phyloP scores from a whole-genome alignment of 64 coral and sea anemone genomes.

The Stichodactyla mertensii region DNA sequence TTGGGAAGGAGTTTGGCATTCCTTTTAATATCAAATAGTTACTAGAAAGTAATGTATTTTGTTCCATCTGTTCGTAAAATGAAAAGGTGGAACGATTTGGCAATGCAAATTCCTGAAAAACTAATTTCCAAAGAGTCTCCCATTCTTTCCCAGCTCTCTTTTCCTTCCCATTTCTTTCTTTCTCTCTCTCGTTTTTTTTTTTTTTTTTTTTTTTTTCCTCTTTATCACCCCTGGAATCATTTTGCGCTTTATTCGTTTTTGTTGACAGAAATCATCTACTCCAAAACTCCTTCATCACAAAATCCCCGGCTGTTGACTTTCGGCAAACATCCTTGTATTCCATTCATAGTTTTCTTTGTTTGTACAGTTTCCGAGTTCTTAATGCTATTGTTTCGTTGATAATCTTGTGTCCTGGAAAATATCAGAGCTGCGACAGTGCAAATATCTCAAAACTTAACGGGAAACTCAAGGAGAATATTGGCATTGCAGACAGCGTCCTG shows the following conservation, averaged over 20 bases:
- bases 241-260: neutral
- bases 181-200: neutral
- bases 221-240: neutral
- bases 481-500: too few relatives aligned
- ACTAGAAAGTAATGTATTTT: too few relatives aligned
- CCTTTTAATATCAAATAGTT: too few relatives aligned
- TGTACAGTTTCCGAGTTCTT: neutral
- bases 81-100: too few relatives aligned
- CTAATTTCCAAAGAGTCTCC: too few relatives aligned
- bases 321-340: conserved; percentile 2
- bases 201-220: neutral
- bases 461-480: too few relatives aligned
- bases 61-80: too few relatives aligned
- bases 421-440: neutral
- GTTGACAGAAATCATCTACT: neutral
- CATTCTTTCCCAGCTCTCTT: neutral
- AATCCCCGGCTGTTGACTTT: neutral
- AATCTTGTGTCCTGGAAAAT: neutral
- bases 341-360: conserved; percentile 10
- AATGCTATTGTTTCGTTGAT: neutral
- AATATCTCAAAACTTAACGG: neutral
- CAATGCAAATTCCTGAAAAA: too few relatives aligned
- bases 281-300: neutral
- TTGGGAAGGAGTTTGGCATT: too few relatives aligned
- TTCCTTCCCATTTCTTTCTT: neutral